Evolutionary conservation across 1,140 invertebrate species (phyloP), one percentile per base, ranked within the genome.

Genomic region (Cotesia glomerata): DNA sequence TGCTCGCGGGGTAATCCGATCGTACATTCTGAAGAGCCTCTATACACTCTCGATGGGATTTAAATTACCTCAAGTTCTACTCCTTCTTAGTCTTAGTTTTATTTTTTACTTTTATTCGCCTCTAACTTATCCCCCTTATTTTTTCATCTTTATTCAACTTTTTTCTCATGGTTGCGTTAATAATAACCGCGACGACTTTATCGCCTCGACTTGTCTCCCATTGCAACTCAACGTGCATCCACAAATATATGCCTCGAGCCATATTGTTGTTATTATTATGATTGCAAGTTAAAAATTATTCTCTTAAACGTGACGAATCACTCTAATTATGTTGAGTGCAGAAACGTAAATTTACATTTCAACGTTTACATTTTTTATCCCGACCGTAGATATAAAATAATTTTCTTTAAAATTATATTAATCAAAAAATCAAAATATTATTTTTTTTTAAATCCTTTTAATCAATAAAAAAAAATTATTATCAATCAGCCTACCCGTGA

Each of bases 11-110:
- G 79, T 84, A 85, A 85, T 86, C 83, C 82, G 84, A 85, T 84
- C 83, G 83, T 79, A 80, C 77, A 64, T 66, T 58, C 63, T 58
- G 62, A 65, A 65, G 70, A 59, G 34, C 51, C 79, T 84, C 80
- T 75, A 73, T 74, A 26, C 39, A 66, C 81, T 80, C 80, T 71
- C 77, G 78, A 81, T 84, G 78, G 83, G 81, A 84, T 84, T 86
- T 83, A 85, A 86, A 86, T 86, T 86, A 83, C 83, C 78, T 77
- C 78, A 78, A 79, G 77, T 74, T 75, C 74, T 75, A 78, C 74
- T 11, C 14, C 45, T 71, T 71, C 62, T 65, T 63, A 34, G 26
- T 68, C 26, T 56, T 18, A 26, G 26, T 26, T 45, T 11, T 45
- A 9, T 11, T 45, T 45, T 11, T 45, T 45, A 2, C 3, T 45